Percentiles rank a stretch among this genome's conserved stretches.
phyloP scores from a whole-genome alignment of 1,140 invertebrate genomes.

The Listronotus bonariensis region DNA sequence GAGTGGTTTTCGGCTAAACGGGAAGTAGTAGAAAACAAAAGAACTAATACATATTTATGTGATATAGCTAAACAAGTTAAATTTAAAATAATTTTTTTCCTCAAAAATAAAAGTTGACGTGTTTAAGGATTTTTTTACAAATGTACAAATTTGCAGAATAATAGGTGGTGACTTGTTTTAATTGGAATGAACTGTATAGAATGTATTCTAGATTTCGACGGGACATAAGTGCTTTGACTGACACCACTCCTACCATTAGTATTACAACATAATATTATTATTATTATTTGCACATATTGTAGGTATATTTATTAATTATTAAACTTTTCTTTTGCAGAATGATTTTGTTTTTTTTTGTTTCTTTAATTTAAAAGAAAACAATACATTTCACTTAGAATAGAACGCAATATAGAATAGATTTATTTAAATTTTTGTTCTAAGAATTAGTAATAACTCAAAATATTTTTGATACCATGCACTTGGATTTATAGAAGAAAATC shows the following conservation, averaged over 20 bases:
- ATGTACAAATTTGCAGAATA: too few species aligned
- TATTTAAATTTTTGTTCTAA: background rate
- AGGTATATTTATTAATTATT: slow-evolving; percentile 35
- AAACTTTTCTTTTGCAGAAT: slow-evolving; percentile 43
- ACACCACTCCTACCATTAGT: background rate
- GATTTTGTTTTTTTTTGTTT: slow-evolving; percentile 39
- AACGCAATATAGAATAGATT: background rate
- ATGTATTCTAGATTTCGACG: too few species aligned
- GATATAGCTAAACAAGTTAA: too few species aligned
- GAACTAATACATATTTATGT: too few species aligned
- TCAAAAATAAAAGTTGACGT: too few species aligned
- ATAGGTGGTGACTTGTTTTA: too few species aligned
- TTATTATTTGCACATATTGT: slow-evolving; percentile 18
- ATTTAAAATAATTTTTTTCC: too few species aligned
- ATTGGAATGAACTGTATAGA: too few species aligned
- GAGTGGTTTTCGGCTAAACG: too few species aligned
- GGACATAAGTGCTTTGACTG: too few species aligned
- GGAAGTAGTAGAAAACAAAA: too few species aligned
- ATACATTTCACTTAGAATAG: slow-evolving; percentile 50
- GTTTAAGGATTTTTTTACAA: too few species aligned
- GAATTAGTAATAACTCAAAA: slow-evolving; percentile 2
- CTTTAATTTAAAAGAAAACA: slow-evolving; percentile 2
- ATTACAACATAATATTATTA: slow-evolving; percentile 1
- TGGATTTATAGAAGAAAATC: slow-evolving; percentile 92
- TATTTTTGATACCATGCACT: slow-evolving; percentile 44